Conservation (phyloP, 1,140 invertebrate species). For the Drusus annulatus region DNA sequence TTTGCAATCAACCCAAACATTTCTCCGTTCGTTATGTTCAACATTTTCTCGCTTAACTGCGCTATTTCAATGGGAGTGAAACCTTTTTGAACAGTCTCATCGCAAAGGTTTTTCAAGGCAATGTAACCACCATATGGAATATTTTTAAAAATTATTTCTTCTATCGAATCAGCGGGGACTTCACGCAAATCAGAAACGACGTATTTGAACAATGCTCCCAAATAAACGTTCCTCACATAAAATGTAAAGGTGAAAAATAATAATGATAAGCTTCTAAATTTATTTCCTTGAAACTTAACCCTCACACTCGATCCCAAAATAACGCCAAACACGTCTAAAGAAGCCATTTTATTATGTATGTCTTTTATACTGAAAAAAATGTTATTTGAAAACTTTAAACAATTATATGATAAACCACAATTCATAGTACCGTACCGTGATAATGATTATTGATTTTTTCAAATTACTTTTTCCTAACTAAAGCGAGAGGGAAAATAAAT, state of each 20-base stretch:
- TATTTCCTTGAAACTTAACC: neutral
- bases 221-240: conserved; percentile 11
- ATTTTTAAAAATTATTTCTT: neutral
- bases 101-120: neutral
- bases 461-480: no score
- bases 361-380: no score
- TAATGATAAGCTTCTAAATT: neutral
- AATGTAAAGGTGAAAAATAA: neutral
- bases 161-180: neutral
- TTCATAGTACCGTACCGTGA: no score
- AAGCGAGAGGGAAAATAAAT: no score
- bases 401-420: no score
- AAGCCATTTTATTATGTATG: neutral
- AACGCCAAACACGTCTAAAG: neutral
- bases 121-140: neutral
- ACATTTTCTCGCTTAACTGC: neutral
- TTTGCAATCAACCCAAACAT: neutral
- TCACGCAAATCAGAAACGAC: neutral
- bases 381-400: no score
- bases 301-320: neutral
- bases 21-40: neutral
- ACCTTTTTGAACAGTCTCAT: neutral
- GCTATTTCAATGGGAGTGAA: neutral
- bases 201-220: conserved; percentile 3
- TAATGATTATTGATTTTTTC: no score